phyloP scores from a whole-genome alignment of 2,797 vertebrate species.

The Tokudaia tokunoshimensis region DNA sequence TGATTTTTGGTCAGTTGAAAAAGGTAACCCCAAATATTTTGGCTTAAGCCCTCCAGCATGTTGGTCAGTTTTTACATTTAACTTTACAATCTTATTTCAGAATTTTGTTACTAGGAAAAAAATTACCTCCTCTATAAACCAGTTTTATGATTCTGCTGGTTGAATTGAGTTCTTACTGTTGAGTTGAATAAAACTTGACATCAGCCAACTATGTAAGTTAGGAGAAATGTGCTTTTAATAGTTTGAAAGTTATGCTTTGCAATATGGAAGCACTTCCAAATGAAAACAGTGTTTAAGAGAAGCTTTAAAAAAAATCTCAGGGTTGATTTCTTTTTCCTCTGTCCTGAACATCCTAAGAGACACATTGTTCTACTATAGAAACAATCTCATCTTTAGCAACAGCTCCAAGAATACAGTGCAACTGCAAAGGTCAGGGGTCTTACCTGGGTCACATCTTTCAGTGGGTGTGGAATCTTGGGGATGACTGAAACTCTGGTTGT shows the following conservation, averaged over 20 bases:
- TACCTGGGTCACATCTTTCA: not conserved
- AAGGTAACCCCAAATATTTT: not conserved
- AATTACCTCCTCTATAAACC: not conserved
- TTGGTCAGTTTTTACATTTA: conserved; percentile 28
- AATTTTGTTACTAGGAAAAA: not conserved
- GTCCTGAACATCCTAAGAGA: not conserved
- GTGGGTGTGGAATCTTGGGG: not conserved
- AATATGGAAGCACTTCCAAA: not conserved
- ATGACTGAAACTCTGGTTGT: not conserved
- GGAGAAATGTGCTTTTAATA: conserved; percentile 45
- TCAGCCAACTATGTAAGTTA: conserved; percentile 25
- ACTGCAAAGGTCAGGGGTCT: not conserved
- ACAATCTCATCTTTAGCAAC: not conserved
- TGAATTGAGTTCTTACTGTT: not conserved
- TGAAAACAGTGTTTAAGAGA: conserved; percentile 42
- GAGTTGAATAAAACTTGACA: conserved; percentile 35
- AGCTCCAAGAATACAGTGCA: not conserved
- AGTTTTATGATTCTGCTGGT: conserved; percentile 44
- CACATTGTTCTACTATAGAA: not conserved
- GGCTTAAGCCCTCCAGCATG: not conserved
- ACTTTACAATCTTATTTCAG: conserved; percentile 31
- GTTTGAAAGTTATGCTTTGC: conserved; percentile 51
- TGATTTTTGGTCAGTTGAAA: conserved; percentile 26
- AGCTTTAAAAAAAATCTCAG: not conserved
- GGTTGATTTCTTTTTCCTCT: not conserved